Percentiles rank a stretch among this genome's conserved stretches.
Evolutionary conservation across 2,888 invertebrate genomes (phyloP).

Genomic region (Sisyra terminalis): DNA sequence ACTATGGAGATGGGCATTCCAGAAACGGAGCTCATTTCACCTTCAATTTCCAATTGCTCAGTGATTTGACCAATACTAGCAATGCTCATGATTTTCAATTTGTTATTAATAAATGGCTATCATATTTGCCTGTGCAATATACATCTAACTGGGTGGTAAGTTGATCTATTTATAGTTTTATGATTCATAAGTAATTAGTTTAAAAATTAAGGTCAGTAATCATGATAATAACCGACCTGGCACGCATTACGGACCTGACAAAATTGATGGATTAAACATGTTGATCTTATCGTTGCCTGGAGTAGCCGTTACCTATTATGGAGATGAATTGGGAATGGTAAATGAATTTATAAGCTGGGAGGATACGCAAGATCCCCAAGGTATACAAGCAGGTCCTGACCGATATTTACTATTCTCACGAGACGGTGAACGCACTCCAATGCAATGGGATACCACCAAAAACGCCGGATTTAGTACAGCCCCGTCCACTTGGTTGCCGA

Average conservation of each 20-base stretch:
- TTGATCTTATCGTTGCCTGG: slow-evolving; percentile 68
- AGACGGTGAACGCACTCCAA: slow-evolving; percentile 65
- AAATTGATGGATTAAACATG: slow-evolving; percentile 74
- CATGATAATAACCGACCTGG: slow-evolving; percentile 57
- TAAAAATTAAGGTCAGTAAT: slow-evolving; percentile 52
- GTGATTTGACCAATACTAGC: slow-evolving; percentile 36
- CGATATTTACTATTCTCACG: slow-evolving; percentile 41
- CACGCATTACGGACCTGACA: slow-evolving; percentile 44
- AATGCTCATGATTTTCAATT: slow-evolving; percentile 41
- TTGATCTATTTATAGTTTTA: slow-evolving; percentile 12
- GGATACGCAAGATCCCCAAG: slow-evolving; percentile 40
- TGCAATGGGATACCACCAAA: slow-evolving; percentile 50
- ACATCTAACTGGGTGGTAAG: slow-evolving; percentile 65
- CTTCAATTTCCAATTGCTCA: slow-evolving; percentile 61
- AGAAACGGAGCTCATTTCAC: slow-evolving; percentile 53
- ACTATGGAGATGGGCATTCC: slow-evolving; percentile 40
- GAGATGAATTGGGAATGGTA: slow-evolving; percentile 62
- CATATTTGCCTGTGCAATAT: slow-evolving; percentile 40
- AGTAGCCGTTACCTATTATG: slow-evolving; percentile 72
- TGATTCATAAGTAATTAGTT: neutral
- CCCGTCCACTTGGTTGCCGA: slow-evolving; percentile 48
- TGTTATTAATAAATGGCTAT: slow-evolving; percentile 44
- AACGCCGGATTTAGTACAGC: slow-evolving; percentile 37
- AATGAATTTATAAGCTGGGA: slow-evolving; percentile 35
- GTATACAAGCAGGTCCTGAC: slow-evolving; percentile 35